Conservation (phyloP, 1,140 invertebrate species). For the Hormaphis cornu region DNA sequence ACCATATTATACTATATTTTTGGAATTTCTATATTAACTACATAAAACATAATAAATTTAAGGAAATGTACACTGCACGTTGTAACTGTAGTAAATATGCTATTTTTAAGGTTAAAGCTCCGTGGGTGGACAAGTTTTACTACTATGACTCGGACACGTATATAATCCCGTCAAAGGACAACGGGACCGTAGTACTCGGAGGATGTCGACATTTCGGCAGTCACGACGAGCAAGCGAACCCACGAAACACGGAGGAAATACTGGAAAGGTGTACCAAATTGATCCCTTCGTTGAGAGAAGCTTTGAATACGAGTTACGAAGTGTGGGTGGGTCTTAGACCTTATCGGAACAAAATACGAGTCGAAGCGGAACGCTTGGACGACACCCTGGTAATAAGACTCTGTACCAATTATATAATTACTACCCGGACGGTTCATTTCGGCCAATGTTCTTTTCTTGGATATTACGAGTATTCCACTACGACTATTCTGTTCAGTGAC, state of each 20-base stretch:
- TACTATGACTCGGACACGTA: slow-evolving; percentile 77
- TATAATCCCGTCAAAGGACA: slow-evolving; percentile 62
- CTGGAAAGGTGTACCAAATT: slow-evolving; percentile 60
- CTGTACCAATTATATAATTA: too few relatives aligned
- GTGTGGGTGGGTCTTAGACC: slow-evolving; percentile 68
- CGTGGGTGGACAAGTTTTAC: slow-evolving; percentile 81
- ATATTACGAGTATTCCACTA: too few relatives aligned
- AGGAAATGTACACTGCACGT: too few relatives aligned
- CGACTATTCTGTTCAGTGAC: too few relatives aligned
- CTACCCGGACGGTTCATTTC: too few relatives aligned
- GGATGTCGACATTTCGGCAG: slow-evolving; percentile 73
- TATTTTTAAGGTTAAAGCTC: slow-evolving; percentile 58
- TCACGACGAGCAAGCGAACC: slow-evolving; percentile 57
- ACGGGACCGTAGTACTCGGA: slow-evolving; percentile 65
- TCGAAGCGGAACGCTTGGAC: slow-evolving; percentile 50
- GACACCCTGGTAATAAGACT: slow-evolving; percentile 6
- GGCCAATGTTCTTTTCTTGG: too few relatives aligned
- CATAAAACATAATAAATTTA: too few relatives aligned
- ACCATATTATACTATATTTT: too few relatives aligned
- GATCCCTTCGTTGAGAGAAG: slow-evolving; percentile 59
- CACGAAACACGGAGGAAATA: slow-evolving; percentile 62
- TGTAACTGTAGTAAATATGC: neutral
- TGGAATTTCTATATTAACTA: too few relatives aligned
- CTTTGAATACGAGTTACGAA: slow-evolving; percentile 43
- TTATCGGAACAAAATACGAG: slow-evolving; percentile 51